phyloP scores from a whole-genome alignment of 2,888 invertebrate species.

The Bedellia somnulentella region DNA sequence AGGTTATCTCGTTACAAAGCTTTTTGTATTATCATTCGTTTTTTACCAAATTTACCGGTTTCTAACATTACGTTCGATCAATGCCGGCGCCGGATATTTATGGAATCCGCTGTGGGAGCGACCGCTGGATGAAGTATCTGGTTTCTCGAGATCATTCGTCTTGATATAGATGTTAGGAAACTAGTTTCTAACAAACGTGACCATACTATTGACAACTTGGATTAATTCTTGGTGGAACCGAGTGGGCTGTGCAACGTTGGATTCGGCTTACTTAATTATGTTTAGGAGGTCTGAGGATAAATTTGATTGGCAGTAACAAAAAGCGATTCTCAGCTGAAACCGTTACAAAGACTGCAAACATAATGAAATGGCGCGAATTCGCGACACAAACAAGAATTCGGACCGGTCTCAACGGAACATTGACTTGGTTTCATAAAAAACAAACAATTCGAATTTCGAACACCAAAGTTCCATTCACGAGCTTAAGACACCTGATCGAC shows the following conservation, averaged over 20 bases:
- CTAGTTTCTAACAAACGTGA: slow-evolving; percentile 41
- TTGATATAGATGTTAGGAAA: slow-evolving; percentile 44
- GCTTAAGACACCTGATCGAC: slow-evolving; percentile 25
- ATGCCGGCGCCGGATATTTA: slow-evolving; percentile 34
- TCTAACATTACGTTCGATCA: slow-evolving; percentile 18
- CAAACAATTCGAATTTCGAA: slow-evolving; percentile 32
- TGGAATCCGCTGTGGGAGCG: slow-evolving; percentile 41
- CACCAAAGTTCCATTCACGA: slow-evolving; percentile 28
- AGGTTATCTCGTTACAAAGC: slow-evolving; percentile 44
- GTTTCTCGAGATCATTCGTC: slow-evolving; percentile 44
- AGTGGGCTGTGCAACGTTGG: too few species aligned
- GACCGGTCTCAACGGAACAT: slow-evolving; percentile 35
- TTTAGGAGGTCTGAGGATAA: slow-evolving; percentile 28
- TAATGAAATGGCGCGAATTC: slow-evolving; percentile 38
- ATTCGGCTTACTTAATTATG: slow-evolving; percentile 19
- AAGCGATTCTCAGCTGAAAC: slow-evolving; percentile 31
- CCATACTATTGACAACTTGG: slow-evolving; percentile 46
- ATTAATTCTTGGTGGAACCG: slow-evolving; percentile 35
- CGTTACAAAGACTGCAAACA: too few species aligned
- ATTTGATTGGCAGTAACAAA: slow-evolving; percentile 38
- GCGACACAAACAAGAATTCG: slow-evolving; percentile 35
- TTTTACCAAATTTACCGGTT: slow-evolving; percentile 33
- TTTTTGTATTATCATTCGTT: slow-evolving; percentile 26
- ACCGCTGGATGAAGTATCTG: slow-evolving; percentile 29
- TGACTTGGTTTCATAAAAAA: slow-evolving; percentile 38